Percentiles rank a stretch among this genome's conserved stretches.
phyloP scores from a whole-genome alignment of 1,140 invertebrate species.

The Drosophila kanapiae region DNA sequence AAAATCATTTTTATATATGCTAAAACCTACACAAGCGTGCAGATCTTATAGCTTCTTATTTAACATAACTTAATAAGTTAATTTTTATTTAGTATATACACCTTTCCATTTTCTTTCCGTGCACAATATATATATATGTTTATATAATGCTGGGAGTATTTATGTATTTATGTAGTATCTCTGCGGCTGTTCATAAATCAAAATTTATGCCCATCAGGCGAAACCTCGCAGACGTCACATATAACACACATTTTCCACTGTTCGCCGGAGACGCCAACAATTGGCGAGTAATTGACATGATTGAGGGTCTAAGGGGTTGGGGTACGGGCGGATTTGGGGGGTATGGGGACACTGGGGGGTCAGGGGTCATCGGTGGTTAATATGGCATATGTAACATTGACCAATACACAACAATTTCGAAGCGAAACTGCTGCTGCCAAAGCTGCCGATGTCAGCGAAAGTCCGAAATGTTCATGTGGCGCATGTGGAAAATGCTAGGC shows the following conservation, averaged over 20 bases:
- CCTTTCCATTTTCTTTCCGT: neutral
- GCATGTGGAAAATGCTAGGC: constrained; percentile 58
- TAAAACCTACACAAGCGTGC: too few species aligned
- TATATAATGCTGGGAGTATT: constrained; percentile 6
- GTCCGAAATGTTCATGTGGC: constrained; percentile 29
- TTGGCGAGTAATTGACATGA: constrained; percentile 66
- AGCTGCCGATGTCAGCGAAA: constrained; percentile 68
- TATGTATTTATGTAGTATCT: constrained; percentile 26
- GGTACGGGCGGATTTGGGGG: too few species aligned
- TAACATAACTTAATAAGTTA: too few species aligned
- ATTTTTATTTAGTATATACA: too few species aligned
- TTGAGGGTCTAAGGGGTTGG: constrained; percentile 19
- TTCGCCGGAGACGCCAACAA: constrained; percentile 51
- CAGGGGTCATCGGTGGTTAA: constrained; percentile 44
- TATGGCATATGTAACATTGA: constrained; percentile 51
- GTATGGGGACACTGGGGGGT: neutral
- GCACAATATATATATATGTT: neutral
- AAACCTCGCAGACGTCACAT: constrained; percentile 54
- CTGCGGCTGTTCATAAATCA: constrained; percentile 67
- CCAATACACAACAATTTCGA: constrained; percentile 39
- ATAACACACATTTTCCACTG: constrained; percentile 65
- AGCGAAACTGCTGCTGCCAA: neutral
- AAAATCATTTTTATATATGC: too few species aligned
- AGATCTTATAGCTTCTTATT: too few species aligned
- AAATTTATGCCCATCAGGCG: constrained; percentile 70